Evolutionary conservation across 1,140 invertebrate genomes (phyloP).

Genomic region (Apis cerana): DNA sequence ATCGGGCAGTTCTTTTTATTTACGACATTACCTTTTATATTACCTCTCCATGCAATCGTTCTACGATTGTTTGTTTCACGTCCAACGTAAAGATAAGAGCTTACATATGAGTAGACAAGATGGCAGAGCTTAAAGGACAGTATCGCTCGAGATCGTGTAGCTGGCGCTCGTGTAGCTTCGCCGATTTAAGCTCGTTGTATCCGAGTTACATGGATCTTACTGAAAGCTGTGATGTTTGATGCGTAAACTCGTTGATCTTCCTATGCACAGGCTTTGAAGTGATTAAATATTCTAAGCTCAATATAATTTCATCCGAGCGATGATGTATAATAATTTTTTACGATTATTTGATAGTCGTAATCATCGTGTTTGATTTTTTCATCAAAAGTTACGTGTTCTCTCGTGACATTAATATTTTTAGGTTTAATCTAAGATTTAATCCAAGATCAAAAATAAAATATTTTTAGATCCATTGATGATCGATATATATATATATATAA

Average conservation of each 20-base stretch:
- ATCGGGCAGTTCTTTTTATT: not conserved
- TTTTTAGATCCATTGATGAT: too few relatives aligned
- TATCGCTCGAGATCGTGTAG: not conserved
- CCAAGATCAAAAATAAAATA: too few relatives aligned
- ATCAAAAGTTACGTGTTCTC: too few relatives aligned
- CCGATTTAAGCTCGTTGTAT: not conserved
- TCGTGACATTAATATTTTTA: too few relatives aligned
- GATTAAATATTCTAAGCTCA: too few relatives aligned
- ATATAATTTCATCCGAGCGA: too few relatives aligned
- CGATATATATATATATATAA: too few relatives aligned
- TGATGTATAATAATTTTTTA: too few relatives aligned
- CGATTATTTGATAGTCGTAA: too few relatives aligned
- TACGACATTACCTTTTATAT: not conserved
- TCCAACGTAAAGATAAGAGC: not conserved
- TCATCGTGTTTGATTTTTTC: too few relatives aligned
- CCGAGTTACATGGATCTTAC: not conserved
- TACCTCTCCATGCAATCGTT: not conserved
- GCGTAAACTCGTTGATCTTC: not conserved
- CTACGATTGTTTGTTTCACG: not conserved
- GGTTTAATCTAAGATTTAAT: too few relatives aligned
- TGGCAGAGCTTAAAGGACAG: constrained; percentile 2
- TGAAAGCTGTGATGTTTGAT: not conserved
- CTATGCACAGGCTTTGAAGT: not conserved
- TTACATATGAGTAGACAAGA: not conserved
- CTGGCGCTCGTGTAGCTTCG: not conserved